Conservation (phyloP, 2,797 vertebrate species). For the Sparus aurata region DNA sequence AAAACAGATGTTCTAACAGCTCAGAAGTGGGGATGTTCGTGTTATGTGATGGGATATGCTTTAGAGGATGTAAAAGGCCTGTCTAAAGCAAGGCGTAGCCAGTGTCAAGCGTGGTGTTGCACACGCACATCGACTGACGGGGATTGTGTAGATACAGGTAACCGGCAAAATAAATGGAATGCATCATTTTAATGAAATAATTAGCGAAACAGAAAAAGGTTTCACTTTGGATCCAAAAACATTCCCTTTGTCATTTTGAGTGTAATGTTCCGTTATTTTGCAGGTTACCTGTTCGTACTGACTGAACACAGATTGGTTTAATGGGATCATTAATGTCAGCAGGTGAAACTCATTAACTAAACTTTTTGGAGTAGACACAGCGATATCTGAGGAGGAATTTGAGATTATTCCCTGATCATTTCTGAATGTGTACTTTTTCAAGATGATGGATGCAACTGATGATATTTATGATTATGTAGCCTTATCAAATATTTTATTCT, state of each 20-base stretch:
- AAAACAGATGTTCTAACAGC: constrained; percentile 6
- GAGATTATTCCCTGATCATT: constrained; percentile 5
- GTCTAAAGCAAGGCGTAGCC: constrained; percentile 18
- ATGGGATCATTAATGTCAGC: constrained; percentile 5
- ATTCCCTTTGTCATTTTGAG: constrained; percentile 28
- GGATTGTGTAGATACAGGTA: constrained; percentile 30
- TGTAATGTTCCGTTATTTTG: constrained; percentile 1
- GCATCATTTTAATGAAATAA: neutral
- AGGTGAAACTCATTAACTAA: neutral
- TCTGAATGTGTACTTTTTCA: constrained; percentile 28
- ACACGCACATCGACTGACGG: constrained; percentile 4
- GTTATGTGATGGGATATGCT: constrained; percentile 11
- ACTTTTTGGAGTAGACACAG: neutral
- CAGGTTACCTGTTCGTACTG: constrained; percentile 27
- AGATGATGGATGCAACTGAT: neutral
- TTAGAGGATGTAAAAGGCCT: constrained; percentile 6
- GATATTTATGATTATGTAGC: constrained; percentile 32
- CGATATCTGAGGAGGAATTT: neutral
- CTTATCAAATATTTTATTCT: constrained; percentile 36
- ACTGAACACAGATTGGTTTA: constrained; percentile 3
- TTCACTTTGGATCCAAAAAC: neutral
- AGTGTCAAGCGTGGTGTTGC: constrained; percentile 10
- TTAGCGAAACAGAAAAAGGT: too few relatives aligned
- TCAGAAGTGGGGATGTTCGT: constrained; percentile 21
- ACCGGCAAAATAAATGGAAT: constrained; percentile 31